phyloP scores from a whole-genome alignment of 2,797 vertebrate species.

The Trachurus trachurus region DNA sequence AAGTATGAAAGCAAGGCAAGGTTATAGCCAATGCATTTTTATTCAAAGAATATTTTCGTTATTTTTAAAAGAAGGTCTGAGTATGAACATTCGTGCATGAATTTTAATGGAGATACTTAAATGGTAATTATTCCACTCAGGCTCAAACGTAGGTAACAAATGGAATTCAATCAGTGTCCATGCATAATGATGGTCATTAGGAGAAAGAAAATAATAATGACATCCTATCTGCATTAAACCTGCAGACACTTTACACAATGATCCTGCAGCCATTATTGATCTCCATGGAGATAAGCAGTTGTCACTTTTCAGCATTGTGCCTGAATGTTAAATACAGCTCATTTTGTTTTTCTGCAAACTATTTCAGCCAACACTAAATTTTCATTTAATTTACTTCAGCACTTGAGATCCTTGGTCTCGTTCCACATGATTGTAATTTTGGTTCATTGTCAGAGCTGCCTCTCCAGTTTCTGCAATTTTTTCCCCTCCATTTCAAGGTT shows the following conservation, averaged over 20 bases:
- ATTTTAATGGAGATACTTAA: constrained; percentile 99
- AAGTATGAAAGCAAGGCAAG: constrained; percentile 80
- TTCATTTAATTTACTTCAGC: constrained; percentile 88
- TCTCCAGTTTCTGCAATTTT: constrained; percentile 37
- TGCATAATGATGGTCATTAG: constrained; percentile 99
- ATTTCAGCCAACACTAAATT: constrained; percentile 92
- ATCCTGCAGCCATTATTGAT: constrained; percentile 99
- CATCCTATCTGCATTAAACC: constrained; percentile 99
- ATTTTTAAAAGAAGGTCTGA: constrained; percentile 97
- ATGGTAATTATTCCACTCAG: constrained; percentile 99
- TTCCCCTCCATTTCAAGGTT: constrained; percentile 23
- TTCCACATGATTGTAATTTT: constrained; percentile 91
- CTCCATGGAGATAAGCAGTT: constrained; percentile 99
- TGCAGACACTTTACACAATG: constrained; percentile 99
- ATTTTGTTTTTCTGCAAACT: constrained; percentile 94
- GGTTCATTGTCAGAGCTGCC: constrained; percentile 75
- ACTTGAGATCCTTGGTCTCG: constrained; percentile 81
- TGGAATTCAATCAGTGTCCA: constrained; percentile 99
- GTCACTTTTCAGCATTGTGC: constrained; percentile 98
- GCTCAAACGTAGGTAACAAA: constrained; percentile 99
- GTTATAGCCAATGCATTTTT: constrained; percentile 91
- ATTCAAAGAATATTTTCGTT: constrained; percentile 98
- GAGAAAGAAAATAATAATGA: constrained; percentile 99
- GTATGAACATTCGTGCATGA: constrained; percentile 99
- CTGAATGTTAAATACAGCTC: constrained; percentile 97